phyloP scores from a whole-genome alignment of 2,113 vertebrate genomes.

The Porphyrio hochstetteri region DNA sequence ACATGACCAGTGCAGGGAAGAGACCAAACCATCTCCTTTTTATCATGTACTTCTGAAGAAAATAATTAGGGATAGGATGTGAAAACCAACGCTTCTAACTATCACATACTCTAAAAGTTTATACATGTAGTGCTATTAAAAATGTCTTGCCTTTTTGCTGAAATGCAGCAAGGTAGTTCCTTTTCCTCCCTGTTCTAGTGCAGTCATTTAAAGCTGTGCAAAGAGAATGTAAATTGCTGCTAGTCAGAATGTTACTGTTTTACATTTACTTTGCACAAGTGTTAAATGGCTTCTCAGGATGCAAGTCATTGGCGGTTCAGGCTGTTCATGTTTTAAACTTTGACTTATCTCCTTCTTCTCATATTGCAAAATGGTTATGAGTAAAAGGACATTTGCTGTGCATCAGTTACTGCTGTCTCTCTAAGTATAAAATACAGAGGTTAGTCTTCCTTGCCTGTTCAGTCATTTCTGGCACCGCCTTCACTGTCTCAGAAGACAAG shows the following conservation, averaged over 20 bases:
- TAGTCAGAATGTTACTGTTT: background rate
- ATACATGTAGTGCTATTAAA: background rate
- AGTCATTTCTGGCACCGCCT: constrained; percentile 38
- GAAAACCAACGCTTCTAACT: background rate
- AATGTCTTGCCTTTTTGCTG: background rate
- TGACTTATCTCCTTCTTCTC: background rate
- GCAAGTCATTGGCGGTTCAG: background rate
- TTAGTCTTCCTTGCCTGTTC: constrained; percentile 6
- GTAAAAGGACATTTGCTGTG: constrained; percentile 10
- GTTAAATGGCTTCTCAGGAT: background rate
- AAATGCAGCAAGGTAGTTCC: background rate
- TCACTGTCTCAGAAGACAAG: background rate
- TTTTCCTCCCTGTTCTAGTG: background rate
- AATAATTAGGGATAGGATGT: background rate
- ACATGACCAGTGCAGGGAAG: background rate
- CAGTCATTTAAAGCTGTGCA: background rate
- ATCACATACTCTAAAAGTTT: background rate
- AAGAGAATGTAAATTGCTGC: background rate
- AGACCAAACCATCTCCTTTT: background rate
- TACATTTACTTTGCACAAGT: background rate
- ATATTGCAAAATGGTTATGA: background rate
- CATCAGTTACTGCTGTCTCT: constrained; percentile 25
- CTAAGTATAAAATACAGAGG: constrained; percentile 5
- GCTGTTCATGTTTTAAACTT: background rate
- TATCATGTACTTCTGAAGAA: background rate